These are phyloP conservation scores for Synergus japonicus DNA, from an alignment of 2,888 invertebrate genomes.

Conservation along the genomic window DNA sequence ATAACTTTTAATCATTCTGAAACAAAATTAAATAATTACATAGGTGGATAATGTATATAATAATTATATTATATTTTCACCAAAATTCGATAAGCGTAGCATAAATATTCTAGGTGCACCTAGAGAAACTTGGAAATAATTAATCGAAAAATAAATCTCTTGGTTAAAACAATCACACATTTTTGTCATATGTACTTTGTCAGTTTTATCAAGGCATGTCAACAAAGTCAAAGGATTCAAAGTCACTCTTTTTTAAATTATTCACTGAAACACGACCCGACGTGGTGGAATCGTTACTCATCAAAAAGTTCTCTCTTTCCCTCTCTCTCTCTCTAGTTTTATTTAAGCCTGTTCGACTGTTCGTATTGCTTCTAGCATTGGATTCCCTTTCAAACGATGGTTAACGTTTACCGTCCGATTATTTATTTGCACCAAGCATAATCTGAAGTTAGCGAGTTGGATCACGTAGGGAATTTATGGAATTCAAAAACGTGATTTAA, in stretches of 20 bases:
- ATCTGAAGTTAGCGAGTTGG: slow-evolving; percentile 13
- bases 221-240: slow-evolving; percentile 5
- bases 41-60: too few relatives aligned
- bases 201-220: slow-evolving; percentile 3
- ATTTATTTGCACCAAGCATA: slow-evolving; percentile 27
- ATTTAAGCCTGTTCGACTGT: slow-evolving; percentile 8
- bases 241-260: slow-evolving; percentile 13
- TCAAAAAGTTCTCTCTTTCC: background rate
- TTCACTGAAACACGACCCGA: slow-evolving; percentile 15
- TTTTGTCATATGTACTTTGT: background rate
- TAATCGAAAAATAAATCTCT: background rate
- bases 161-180: background rate
- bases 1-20: background rate
- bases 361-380: background rate
- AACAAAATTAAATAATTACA: background rate
- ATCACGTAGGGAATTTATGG: background rate
- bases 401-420: slow-evolving; percentile 24
- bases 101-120: too few relatives aligned
- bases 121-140: too few relatives aligned
- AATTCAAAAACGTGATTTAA: background rate
- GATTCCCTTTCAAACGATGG: background rate
- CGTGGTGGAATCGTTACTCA: slow-evolving; percentile 4
- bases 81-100: too few relatives aligned
- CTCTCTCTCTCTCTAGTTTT: background rate
- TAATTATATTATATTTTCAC: too few relatives aligned